phyloP scores from a whole-genome alignment of 2,797 vertebrate genomes.

The Galaxias olidus region DNA sequence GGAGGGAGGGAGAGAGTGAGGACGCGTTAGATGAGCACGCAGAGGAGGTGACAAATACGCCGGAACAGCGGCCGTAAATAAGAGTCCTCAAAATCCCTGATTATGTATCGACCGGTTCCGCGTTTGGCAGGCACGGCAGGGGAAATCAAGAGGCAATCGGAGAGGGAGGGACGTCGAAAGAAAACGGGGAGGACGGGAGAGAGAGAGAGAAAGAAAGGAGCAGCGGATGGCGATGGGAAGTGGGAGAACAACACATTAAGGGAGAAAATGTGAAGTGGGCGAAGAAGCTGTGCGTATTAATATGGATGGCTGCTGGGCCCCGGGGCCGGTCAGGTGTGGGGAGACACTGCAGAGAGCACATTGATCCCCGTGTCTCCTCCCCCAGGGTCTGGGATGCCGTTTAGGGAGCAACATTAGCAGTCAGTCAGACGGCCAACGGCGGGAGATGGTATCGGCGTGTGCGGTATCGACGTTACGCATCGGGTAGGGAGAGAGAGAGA shows the following conservation, averaged over 20 bases:
- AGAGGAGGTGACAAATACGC: constrained; percentile 45
- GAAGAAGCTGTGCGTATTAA: constrained; percentile 48
- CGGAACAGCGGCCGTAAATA: constrained; percentile 57
- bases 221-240: constrained; percentile 33
- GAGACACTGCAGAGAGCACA: constrained; percentile 45
- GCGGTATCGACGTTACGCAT: constrained; percentile 17
- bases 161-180: constrained; percentile 4
- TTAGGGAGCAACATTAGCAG: constrained; percentile 70
- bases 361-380: constrained; percentile 51
- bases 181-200: background rate
- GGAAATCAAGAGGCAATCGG: constrained; percentile 76
- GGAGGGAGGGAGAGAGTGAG: constrained; percentile 6
- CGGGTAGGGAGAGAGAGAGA: constrained; percentile 15
- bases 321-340: constrained; percentile 21
- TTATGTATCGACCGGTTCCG: constrained; percentile 67
- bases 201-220: background rate
- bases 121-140: constrained; percentile 35
- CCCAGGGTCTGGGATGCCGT: constrained; percentile 46
- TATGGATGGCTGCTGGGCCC: constrained; percentile 58
- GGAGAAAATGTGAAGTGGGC: constrained; percentile 37
- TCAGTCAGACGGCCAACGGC: constrained; percentile 53
- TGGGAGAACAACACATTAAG: constrained; percentile 32
- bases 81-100: constrained; percentile 60
- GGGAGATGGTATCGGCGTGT: constrained; percentile 66
- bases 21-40: constrained; percentile 36